phyloP scores from a whole-genome alignment of 2,888 invertebrate species.

The Acanthosepion pharaonis region DNA sequence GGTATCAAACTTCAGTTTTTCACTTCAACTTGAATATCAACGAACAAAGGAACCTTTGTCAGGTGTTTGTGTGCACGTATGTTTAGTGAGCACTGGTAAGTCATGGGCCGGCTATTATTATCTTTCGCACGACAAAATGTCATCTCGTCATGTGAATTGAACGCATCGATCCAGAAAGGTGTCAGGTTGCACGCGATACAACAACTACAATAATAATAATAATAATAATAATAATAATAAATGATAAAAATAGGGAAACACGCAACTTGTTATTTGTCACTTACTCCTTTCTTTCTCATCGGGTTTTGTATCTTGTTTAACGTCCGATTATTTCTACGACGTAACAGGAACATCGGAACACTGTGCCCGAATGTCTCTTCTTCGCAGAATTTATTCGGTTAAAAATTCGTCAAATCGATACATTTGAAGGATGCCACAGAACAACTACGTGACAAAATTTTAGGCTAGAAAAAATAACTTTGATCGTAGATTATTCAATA shows the following conservation, averaged over 20 bases:
- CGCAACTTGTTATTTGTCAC: not conserved
- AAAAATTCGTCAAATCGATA: no score
- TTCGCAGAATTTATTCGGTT: no score
- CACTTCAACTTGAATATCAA: not conserved
- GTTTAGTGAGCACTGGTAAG: not conserved
- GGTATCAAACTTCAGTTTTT: not conserved
- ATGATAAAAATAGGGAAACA: no score
- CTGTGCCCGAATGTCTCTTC: no score
- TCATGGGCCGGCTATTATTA: constrained; percentile 7
- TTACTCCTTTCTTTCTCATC: not conserved
- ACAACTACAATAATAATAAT: not conserved
- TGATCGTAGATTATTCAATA: no score
- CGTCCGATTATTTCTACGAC: not conserved
- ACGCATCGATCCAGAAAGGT: not conserved
- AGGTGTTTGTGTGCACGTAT: not conserved
- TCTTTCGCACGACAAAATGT: not conserved
- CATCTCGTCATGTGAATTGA: not conserved
- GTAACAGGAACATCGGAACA: no score
- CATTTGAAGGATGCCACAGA: no score
- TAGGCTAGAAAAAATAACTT: no score
- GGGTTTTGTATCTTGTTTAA: not conserved
- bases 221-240: no score
- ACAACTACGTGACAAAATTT: no score
- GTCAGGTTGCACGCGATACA: not conserved
- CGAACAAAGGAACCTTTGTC: not conserved